Evolutionary conservation across 37 sponge, comb jelly and placozoan species (phyloP).

Genomic region (Aplysina aerophoba): DNA sequence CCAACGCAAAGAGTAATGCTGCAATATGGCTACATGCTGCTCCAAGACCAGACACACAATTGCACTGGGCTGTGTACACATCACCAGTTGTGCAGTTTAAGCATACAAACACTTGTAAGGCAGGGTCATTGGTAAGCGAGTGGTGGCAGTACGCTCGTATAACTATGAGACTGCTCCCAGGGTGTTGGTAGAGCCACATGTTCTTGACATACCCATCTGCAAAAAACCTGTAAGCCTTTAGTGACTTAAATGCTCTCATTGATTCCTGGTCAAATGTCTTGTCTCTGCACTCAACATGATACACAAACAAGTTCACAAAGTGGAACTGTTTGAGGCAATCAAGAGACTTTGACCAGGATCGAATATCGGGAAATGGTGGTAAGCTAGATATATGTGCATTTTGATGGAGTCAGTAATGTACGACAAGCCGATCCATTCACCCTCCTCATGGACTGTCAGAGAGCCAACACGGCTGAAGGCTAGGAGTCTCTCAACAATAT

Average conservation of each 20-base stretch:
- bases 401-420: too few species aligned
- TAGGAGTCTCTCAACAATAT: too few species aligned
- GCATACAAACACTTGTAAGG: neutral
- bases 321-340: neutral
- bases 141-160: neutral
- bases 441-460: too few species aligned
- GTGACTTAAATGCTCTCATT: conserved; percentile 2
- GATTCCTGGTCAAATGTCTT: neutral
- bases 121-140: neutral
- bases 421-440: too few species aligned
- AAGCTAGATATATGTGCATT: too few species aligned
- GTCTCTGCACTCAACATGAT: neutral
- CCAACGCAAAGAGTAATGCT: neutral
- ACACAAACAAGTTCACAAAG: neutral
- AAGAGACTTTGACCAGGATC: neutral
- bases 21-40: conserved; percentile 7
- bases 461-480: too few species aligned
- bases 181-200: neutral
- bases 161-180: neutral
- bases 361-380: neutral
- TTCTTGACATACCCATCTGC: neutral
- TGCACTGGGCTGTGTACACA: neutral
- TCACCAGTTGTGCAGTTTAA: neutral
- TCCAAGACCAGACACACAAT: conserved; percentile 2
- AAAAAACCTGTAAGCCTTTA: conserved; percentile 1